Evolutionary conservation across 2,113 vertebrate species (phyloP), one percentile per base, ranked within the genome.

Genomic region (Esox niger): DNA sequence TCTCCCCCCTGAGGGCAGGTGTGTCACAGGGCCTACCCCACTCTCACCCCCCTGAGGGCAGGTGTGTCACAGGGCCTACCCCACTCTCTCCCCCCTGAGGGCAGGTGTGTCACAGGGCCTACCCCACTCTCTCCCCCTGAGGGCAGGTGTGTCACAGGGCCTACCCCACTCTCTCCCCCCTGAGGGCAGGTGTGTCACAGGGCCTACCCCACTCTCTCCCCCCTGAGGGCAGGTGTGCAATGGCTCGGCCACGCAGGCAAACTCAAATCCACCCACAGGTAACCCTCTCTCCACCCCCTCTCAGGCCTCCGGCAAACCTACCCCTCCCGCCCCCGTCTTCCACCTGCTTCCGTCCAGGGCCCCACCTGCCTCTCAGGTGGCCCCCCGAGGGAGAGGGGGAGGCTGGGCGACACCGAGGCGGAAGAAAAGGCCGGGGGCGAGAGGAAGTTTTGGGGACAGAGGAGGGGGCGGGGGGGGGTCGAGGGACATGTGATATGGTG

Each of bases 401-500:
- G 4, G 25, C 6, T 4, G 57, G 7, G 7, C 25, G 26, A 27
- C 32, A 35, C 4, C 11, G 43, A 21, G 62, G 17, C 13, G 7
- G 6, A 4, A 10, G 13, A 23, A 27, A 21, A 15, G 27, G 29
- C 2, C 17, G 57, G 57, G 21, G 33, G 33, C 13, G 25, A 29
- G 43, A n/a, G n/a, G n/a, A 26, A 6, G 43, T 43, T 55, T 20
- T 15, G 13, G 64, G 35, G 46, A 62, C 35, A 66, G 61, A 80
- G 70, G 11, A 60, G 82, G 69, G 75, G 76, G 82, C 78, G 77
- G 62, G 72, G 80, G 79, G 70, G n/a, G 74, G 66, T 83, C 15
- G 26, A 55, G 64, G 7, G 64, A 86, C 82, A 89, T 88, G 78
- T 64, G 88, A 89, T 89, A 83, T 66, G 43, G 73, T 76, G 82